Evolutionary conservation across 64 coral and sea anemone genomes (phyloP), one percentile per base, ranked within the genome.

Genomic region (Actinia equina): DNA sequence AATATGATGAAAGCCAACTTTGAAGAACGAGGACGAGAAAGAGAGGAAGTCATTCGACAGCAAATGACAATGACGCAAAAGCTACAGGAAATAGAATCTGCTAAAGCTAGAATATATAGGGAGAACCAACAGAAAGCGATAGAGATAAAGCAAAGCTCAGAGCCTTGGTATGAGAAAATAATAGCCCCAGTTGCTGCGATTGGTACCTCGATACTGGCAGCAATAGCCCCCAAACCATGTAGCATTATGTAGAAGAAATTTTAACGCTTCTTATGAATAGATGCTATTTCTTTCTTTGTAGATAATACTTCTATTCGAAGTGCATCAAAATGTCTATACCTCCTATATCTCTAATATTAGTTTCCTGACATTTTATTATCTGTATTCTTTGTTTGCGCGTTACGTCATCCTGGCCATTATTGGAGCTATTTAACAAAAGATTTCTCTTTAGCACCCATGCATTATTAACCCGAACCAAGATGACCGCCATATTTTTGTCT

Each of bases 1-100:
- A 79, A 79, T 37, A 79, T 79, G 77, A 44, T 79, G 43, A 46
- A 79, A 46, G 77, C 77, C 44, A 79, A 79, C 77, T 79, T 79
- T 79, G 42, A 79, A 79, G 77, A 43, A 46, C 77, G 44, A 79
- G 44, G 77, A 79, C 41, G 16, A 79, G 77, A 79, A 13, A 79
- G 77, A 79, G 27, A 79, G 42, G 37, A 14, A 44, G 30, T 12
- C 37, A 1, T 79, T 14, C 14, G 5, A 44, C 77, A 19, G 13
- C 77, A 44, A 3, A 79, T 15, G 13, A 3, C 44, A 18, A 13
- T 44, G 6, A 13, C 2, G 45, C 45, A 79, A 42, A 79, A 16
- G 2, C 15, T 79, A 7, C 13, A 43, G 13, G 44, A 44, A 41
- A 43, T 79, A 19, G 42, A 79, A 44, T 3, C 14, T 9, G 41